These are phyloP conservation scores for Apocheima hispidaria DNA, from an alignment of 2,888 invertebrate species.

Conservation along the genomic window DNA sequence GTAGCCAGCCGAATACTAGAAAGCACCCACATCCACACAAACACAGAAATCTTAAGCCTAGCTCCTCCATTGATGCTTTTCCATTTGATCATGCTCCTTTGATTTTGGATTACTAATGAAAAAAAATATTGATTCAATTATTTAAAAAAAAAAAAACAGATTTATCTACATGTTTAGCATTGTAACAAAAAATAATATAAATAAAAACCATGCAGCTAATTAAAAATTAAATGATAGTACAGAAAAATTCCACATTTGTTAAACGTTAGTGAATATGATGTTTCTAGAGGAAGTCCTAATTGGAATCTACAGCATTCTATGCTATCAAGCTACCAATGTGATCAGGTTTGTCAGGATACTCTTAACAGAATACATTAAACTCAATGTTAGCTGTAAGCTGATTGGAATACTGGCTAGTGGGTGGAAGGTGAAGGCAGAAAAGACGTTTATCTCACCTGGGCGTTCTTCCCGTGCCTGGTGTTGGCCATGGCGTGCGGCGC, in stretches of 20 bases:
- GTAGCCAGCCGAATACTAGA: too few species aligned
- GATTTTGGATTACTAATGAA: too few species aligned
- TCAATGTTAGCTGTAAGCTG: too few species aligned
- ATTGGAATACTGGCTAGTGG: neutral
- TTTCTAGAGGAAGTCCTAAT: conserved; percentile 42
- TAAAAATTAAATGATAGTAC: neutral
- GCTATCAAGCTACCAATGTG: conserved; percentile 5
- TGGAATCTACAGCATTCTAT: conserved; percentile 27
- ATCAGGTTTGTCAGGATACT: neutral
- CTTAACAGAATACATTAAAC: neutral
- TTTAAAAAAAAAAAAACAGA: too few species aligned
- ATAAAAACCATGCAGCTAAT: neutral
- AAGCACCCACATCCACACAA: too few species aligned
- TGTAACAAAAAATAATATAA: neutral
- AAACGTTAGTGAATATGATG: conserved; percentile 11
- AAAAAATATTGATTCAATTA: too few species aligned
- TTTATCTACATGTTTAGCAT: neutral
- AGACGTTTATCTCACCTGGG: conserved; percentile 78
- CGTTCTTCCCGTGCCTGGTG: conserved; percentile 89
- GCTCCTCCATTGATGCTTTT: too few species aligned
- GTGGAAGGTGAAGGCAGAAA: neutral
- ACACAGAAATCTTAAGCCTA: too few species aligned
- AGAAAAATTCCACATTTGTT: conserved; percentile 7
- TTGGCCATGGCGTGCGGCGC: conserved; percentile 86
- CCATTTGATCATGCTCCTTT: too few species aligned